Evolutionary conservation across 2,113 vertebrate species (phyloP), one percentile per base, ranked within the genome.

Genomic region (Rafetus swinhoei): DNA sequence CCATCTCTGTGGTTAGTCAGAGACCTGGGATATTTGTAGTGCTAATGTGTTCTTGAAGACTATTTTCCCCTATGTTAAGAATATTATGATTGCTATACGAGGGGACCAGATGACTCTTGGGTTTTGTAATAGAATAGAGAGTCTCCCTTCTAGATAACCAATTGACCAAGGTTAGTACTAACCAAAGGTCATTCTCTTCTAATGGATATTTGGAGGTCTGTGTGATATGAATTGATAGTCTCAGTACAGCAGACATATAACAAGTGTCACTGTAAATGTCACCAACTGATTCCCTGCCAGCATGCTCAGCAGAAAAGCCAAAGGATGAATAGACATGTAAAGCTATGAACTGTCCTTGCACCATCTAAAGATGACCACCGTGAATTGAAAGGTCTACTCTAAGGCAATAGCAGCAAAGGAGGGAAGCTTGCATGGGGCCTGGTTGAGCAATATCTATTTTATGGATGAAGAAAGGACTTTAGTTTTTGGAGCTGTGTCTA

Each of bases 401-500:
- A 72, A 35, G 18, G 35, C 65, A 35, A 32, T 35, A 35, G n/a
- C n/a, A 72, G 18, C 32, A 35, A 35, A 81, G 16, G 53, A 60
- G 32, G 6, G 35, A 57, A 32, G 0, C 0, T 3, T 82, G 24
- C 35, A 19, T 59, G 27, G 27, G 79, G 76, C 79, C 45, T 24
- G 50, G 27, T 56, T 84, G 27, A 9, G 7, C 19, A 74, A 25
- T 45, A 72, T 79, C 25, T 84, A 22, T 32, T 18, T 62, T 35
- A 81, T 39, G 59, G 69, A 10, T 62, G 79, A 87, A 0, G 1
- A 77, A 2, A 59, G 25, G 57, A 54, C 21, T 76, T 84, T 80
- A 35, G 53, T 11, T 93, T 91, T 69, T 45, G 86, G 53, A 77
- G 5, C 76, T 16, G 9, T 74, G 9, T 74, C 81, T 35, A 21